A percentile compares a stretch with the other conserved stretches of the same genome.
Evolutionary conservation across 2,797 vertebrate genomes (phyloP).

Genomic region (Periophthalmus magnuspinnatus): DNA sequence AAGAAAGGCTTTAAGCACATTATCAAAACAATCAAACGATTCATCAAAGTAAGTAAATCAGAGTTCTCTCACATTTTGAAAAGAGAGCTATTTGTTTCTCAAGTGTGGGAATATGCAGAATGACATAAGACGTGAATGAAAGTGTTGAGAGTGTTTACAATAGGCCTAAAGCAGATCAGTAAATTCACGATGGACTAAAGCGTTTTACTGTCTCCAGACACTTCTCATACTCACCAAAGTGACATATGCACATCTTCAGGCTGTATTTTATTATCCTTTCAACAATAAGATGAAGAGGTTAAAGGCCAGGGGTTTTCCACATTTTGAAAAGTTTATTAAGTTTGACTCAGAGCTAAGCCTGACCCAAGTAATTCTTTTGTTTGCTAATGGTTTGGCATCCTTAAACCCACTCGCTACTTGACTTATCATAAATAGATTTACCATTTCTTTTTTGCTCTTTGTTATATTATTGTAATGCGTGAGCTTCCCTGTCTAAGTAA

Average conservation of each 20-base stretch:
- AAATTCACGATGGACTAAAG: neutral
- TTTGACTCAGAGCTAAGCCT: neutral
- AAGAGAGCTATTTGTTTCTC: neutral
- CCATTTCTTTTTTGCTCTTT: too few species aligned
- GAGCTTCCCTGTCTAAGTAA: too few species aligned
- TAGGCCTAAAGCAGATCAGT: neutral
- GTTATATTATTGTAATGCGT: too few species aligned
- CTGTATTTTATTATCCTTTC: neutral
- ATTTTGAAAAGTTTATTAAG: neutral
- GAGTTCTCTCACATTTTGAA: neutral
- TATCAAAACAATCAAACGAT: neutral
- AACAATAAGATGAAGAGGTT: neutral
- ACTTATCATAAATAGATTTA: too few species aligned
- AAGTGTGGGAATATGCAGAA: conserved; percentile 3
- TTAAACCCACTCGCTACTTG: too few species aligned
- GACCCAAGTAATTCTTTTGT: neutral
- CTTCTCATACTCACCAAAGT: neutral
- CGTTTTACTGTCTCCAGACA: neutral
- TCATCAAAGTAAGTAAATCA: neutral
- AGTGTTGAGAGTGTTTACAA: neutral
- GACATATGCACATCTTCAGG: neutral
- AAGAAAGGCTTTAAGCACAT: neutral
- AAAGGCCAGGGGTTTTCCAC: neutral
- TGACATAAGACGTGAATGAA: neutral
- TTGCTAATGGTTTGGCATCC: too few species aligned